Percentiles rank a stretch among this genome's conserved stretches.
Conservation (phyloP, 2,797 vertebrate genomes). For the Syngnathus acus region DNA sequence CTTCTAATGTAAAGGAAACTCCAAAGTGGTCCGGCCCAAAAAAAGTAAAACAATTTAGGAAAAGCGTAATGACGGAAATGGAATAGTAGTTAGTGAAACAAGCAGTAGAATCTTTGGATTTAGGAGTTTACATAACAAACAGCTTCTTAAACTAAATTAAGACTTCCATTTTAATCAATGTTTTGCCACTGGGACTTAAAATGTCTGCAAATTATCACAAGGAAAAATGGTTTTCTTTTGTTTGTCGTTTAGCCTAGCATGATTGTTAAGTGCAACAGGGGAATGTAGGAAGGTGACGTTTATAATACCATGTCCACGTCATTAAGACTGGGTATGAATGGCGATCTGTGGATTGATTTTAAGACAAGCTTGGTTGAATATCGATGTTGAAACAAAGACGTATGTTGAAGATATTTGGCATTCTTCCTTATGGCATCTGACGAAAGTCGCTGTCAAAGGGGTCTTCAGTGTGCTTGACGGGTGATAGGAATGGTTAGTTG, state of each 20-base stretch:
- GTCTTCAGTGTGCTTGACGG: slow-evolving; percentile 16
- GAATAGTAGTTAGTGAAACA: background rate
- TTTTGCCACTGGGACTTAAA: background rate
- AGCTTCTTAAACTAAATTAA: background rate
- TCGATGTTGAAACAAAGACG: slow-evolving; percentile 27
- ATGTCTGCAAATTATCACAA: background rate
- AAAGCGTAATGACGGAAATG: background rate
- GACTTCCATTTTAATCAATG: background rate
- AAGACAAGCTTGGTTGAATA: slow-evolving; percentile 24
- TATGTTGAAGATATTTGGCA: slow-evolving; percentile 68
- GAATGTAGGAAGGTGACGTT: slow-evolving; percentile 47
- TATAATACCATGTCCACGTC: slow-evolving; percentile 20
- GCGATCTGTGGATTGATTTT: background rate
- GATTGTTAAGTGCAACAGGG: slow-evolving; percentile 26
- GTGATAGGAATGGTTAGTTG: slow-evolving; percentile 10
- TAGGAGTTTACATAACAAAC: background rate
- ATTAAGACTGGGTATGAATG: slow-evolving; percentile 39
- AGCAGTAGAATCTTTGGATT: background rate
- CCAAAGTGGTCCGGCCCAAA: background rate
- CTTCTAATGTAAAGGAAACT: background rate
- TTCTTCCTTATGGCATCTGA: slow-evolving; percentile 63
- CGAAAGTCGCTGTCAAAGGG: slow-evolving; percentile 32
- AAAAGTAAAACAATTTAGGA: background rate
- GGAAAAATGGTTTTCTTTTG: background rate
- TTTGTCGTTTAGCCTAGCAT: background rate